These are phyloP conservation scores for Callipepla californica DNA, from an alignment of 2,113 vertebrate genomes.

Conservation along the genomic window DNA sequence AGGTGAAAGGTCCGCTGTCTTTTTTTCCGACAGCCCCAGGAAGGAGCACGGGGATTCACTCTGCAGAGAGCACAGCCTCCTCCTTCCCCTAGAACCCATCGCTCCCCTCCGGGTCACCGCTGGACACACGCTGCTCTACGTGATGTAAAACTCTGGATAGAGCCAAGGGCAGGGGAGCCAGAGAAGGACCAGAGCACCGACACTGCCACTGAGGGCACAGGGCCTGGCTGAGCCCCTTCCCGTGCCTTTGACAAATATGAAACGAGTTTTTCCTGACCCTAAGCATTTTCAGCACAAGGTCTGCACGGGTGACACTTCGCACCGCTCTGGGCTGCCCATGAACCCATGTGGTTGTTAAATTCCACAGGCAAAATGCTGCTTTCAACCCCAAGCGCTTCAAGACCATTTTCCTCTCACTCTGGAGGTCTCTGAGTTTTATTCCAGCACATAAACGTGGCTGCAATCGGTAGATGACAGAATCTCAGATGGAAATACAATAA, in stretches of 20 bases:
- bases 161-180: background rate
- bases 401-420: background rate
- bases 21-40: background rate
- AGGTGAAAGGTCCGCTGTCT: constrained; percentile 20
- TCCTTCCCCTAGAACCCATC: accelerated
- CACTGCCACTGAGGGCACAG: accelerated
- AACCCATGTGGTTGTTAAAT: background rate
- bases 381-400: background rate
- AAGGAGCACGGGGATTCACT: accelerated
- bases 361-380: constrained; percentile 10
- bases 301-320: background rate
- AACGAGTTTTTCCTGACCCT: constrained; percentile 60
- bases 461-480: background rate
- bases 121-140: accelerated
- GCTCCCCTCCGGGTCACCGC: background rate
- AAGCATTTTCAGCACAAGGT: background rate
- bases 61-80: background rate
- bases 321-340: background rate
- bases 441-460: background rate
- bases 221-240: background rate
- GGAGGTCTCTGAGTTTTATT: background rate
- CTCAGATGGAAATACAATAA: background rate
- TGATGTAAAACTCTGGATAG: accelerated
- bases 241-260: background rate
- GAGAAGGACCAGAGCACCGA: background rate